Evolutionary conservation across 2,113 vertebrate species (phyloP).

Genomic region (Callionymus lyra): DNA sequence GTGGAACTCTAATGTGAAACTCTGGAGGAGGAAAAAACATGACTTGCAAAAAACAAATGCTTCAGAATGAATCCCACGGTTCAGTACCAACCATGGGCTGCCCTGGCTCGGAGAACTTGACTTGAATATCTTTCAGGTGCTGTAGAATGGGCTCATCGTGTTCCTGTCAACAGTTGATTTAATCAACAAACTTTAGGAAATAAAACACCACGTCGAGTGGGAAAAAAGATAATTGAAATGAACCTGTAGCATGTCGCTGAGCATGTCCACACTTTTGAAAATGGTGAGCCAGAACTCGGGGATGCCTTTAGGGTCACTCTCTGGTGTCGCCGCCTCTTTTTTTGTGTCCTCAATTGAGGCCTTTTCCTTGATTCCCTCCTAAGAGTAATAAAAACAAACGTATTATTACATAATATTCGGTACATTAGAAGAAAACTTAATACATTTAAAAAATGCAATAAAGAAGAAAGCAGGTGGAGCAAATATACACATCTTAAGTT

Average conservation of each 20-base stretch:
- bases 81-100: slow-evolving; percentile 83
- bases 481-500: background rate
- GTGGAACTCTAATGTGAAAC: slow-evolving; percentile 95
- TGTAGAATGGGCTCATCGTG: slow-evolving; percentile 95
- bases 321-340: slow-evolving; percentile 64
- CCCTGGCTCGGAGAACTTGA: slow-evolving; percentile 89
- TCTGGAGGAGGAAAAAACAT: slow-evolving; percentile 55
- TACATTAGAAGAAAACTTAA: background rate
- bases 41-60: too few relatives aligned
- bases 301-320: slow-evolving; percentile 80
- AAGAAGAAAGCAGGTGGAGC: background rate
- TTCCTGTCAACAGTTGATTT: slow-evolving; percentile 73
- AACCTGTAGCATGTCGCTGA: slow-evolving; percentile 93
- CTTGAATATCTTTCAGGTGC: slow-evolving; percentile 92
- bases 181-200: background rate
- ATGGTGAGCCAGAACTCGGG: slow-evolving; percentile 98
- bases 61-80: background rate
- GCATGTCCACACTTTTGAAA: slow-evolving; percentile 94
- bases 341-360: slow-evolving; percentile 80
- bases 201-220: background rate
- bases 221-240: background rate
- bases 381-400: slow-evolving; percentile 13
- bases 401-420: background rate
- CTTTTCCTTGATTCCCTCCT: slow-evolving; percentile 86
- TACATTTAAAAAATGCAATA: background rate